Evolutionary conservation across 1,140 invertebrate species (phyloP).

Genomic region (Drosophila pruinosa): DNA sequence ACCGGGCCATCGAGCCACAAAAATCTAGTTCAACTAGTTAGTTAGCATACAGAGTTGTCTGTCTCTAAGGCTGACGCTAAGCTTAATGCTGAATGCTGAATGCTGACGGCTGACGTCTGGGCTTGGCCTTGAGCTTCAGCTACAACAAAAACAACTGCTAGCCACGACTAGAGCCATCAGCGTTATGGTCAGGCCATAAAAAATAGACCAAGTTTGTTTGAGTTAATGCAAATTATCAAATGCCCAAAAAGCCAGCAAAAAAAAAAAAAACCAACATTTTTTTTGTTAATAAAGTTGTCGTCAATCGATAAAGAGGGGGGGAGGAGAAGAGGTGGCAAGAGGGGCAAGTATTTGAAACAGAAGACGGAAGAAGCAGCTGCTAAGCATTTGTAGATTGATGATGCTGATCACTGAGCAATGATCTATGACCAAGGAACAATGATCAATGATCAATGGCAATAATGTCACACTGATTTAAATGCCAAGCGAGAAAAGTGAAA

Average conservation of each 20-base stretch:
- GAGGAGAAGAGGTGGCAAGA: not conserved
- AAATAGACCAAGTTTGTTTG: constrained; percentile 53
- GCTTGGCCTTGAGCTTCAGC: constrained; percentile 57
- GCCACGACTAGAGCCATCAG: constrained; percentile 11
- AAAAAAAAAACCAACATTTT: constrained; percentile 19
- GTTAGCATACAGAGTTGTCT: constrained; percentile 60
- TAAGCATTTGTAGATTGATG: constrained; percentile 10
- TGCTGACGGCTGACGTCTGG: constrained; percentile 2
- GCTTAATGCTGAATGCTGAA: not conserved
- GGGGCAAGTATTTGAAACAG: not conserved
- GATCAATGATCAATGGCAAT: constrained; percentile 34
- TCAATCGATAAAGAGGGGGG: not conserved
- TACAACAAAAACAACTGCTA: not conserved
- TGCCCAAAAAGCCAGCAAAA: not conserved
- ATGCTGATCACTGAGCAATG: constrained; percentile 43
- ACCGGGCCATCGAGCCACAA: constrained; percentile 28
- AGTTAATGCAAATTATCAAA: constrained; percentile 53
- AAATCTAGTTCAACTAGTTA: constrained; percentile 77
- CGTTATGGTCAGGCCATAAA: constrained; percentile 43
- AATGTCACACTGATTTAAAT: constrained; percentile 77
- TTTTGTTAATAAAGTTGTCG: constrained; percentile 63
- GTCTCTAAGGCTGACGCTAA: constrained; percentile 41
- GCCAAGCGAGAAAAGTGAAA: constrained; percentile 48
- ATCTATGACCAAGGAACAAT: constrained; percentile 23
- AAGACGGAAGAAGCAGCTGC: not conserved